Evolutionary conservation across 2,797 vertebrate species (phyloP).

Genomic region (Sebastes taczanowskii): DNA sequence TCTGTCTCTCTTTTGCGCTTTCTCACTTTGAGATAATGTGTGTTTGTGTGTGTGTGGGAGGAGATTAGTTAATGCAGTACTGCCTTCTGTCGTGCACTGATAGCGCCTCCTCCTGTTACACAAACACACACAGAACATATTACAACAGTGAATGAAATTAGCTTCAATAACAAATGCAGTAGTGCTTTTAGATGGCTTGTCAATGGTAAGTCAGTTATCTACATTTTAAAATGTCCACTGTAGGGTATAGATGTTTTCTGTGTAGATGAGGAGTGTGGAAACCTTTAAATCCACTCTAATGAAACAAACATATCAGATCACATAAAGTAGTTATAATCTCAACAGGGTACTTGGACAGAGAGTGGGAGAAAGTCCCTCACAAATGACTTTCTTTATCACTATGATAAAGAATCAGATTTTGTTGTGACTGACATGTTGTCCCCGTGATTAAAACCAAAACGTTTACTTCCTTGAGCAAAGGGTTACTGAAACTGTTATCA

Average conservation of each 20-base stretch:
- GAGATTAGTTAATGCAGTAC: constrained; percentile 18
- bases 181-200: background rate
- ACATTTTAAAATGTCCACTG: background rate
- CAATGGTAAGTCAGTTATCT: background rate
- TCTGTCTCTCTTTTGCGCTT: background rate
- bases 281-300: background rate
- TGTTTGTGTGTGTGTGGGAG: background rate
- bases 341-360: background rate
- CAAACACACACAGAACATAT: background rate
- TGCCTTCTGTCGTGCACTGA: constrained; percentile 47
- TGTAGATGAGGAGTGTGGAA: background rate
- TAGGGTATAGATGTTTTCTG: background rate
- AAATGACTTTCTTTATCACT: background rate
- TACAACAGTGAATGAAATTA: background rate
- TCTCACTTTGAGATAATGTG: constrained; percentile 6
- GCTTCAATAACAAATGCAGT: background rate
- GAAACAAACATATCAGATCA: background rate
- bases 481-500: background rate
- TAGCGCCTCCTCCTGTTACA: constrained; percentile 35
- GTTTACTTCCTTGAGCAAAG: background rate
- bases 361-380: background rate
- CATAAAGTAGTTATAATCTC: background rate
- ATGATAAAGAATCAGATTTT: background rate
- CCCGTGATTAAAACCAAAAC: background rate
- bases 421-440: background rate